Evolutionary conservation across 53 echinoderm and acorn worm species (phyloP), one percentile per base, ranked within the genome.

Genomic region (Patiria pectinifera): DNA sequence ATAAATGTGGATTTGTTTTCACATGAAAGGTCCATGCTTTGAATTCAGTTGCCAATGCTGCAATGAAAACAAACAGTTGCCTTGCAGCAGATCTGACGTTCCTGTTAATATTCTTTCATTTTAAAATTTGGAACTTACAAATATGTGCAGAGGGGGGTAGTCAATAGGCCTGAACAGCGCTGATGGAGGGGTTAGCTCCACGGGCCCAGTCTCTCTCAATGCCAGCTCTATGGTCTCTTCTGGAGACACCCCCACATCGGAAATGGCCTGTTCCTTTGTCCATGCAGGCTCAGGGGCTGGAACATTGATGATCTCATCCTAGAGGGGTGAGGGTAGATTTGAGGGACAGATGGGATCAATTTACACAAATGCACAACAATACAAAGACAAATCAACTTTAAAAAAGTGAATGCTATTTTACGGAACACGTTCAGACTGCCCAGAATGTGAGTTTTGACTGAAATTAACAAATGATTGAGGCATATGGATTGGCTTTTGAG

Each of bases 121-220:
- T 82, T n/a, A 25, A 75, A 26, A 48, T 21, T 59, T 18, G 15
- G 45, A 62, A 93, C 98, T 98, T 91, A 98, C 98, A 96, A 98
- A 98, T 92, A 98, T 98, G 78, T 98, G 98, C 16, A 98, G 89
- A 19, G 95, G 87, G 10, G 96, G 98, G n/a, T 98, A 98, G 49
- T 98, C 98, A n/a, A 94, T 95, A 35, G 98, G 96, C 58, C 92
- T 94, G 91, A 98, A 98, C 53, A 98, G 95, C 4, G 95, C 95
- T 22, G 95, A 86, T 48, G 98, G 98, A 14, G 98, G 98, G 0
- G 93, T 93, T 21, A 97, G 96, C 66, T 94, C 82, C 35, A 89
- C 61, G 10, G 80, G 45, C 53, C 45, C 84, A 72, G 84, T 91
- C 47, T 92, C 83, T 69, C 78, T 88, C 61, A 94, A 75, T 21